These are phyloP conservation scores for Rhinoraja longicauda DNA, from an alignment of 2,797 vertebrate species.

Conservation along the genomic window DNA sequence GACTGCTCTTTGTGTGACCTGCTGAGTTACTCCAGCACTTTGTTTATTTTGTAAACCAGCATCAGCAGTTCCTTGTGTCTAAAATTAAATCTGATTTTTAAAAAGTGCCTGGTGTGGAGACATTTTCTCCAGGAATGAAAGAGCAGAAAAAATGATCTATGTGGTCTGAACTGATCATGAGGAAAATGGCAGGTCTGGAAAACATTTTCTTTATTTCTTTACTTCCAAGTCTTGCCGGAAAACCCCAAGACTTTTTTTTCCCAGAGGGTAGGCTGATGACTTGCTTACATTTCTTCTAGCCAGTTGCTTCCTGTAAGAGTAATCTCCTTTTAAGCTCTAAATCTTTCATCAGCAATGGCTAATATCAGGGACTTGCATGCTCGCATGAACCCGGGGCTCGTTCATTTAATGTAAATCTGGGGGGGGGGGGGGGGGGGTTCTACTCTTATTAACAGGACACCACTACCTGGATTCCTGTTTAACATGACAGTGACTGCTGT, in stretches of 20 bases:
- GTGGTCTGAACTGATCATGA: slow-evolving; percentile 9
- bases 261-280: background rate
- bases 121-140: slow-evolving; percentile 1
- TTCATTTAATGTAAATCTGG: too few species aligned
- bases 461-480: background rate
- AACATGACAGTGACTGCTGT: background rate
- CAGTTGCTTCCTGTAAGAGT: background rate
- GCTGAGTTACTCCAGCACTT: too few species aligned
- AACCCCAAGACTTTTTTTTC: too few species aligned
- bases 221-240: background rate
- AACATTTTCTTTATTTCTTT: slow-evolving; percentile 21
- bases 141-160: background rate
- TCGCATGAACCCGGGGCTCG: background rate
- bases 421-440: too few species aligned
- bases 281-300: background rate
- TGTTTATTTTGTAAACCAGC: too few species aligned
- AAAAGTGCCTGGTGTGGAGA: background rate
- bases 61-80: background rate
- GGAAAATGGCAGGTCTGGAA: slow-evolving; percentile 19
- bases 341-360: background rate
- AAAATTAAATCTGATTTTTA: slow-evolving; percentile 15
- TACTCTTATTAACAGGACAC: background rate
- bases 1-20: too few species aligned
- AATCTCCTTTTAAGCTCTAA: background rate
- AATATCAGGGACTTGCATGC: background rate